These are phyloP conservation scores for Alentia gelatinosa DNA, from an alignment of 2,888 invertebrate species.

Conservation along the genomic window DNA sequence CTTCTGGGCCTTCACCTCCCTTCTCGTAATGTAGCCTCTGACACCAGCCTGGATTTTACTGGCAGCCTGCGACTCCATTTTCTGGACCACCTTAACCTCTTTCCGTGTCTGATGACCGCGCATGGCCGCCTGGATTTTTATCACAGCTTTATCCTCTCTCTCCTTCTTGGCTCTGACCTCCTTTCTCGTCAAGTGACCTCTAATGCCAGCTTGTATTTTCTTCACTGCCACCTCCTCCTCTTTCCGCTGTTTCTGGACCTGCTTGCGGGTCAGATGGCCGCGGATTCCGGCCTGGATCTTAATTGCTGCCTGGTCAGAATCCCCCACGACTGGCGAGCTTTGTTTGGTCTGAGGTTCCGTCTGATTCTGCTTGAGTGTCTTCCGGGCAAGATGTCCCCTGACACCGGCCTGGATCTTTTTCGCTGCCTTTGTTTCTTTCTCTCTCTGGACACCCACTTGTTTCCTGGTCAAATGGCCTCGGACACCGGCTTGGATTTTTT, in stretches of 20 bases:
- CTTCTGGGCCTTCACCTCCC: conserved; percentile 57
- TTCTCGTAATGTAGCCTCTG: conserved; percentile 67
- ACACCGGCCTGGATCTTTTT: conserved; percentile 13
- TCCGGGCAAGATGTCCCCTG: not conserved
- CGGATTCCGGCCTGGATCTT: conserved; percentile 79
- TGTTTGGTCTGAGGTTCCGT: not conserved
- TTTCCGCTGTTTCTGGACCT: conserved; percentile 63
- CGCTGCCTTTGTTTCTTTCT: conserved; percentile 6
- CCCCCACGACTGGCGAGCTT: not conserved
- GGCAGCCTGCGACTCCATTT: conserved; percentile 72
- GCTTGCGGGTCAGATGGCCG: conserved; percentile 75
- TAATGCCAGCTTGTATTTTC: conserved; percentile 7
- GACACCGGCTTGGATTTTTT: conserved; percentile 18
- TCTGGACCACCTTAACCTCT: conserved; percentile 68
- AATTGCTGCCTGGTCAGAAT: conserved; percentile 70
- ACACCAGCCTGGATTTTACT: conserved; percentile 70
- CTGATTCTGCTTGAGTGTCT: not conserved
- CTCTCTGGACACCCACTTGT: not conserved
- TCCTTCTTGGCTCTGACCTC: not conserved
- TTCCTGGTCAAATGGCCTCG: not conserved
- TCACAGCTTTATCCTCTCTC: not conserved
- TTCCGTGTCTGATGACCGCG: conserved; percentile 58
- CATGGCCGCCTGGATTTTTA: not conserved
- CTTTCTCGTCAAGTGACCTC: not conserved
- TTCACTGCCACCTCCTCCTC: not conserved